A percentile compares a stretch with the other conserved stretches of the same genome.
Conservation (phyloP, 2,113 vertebrate species). For the Salvelinus fontinalis region DNA sequence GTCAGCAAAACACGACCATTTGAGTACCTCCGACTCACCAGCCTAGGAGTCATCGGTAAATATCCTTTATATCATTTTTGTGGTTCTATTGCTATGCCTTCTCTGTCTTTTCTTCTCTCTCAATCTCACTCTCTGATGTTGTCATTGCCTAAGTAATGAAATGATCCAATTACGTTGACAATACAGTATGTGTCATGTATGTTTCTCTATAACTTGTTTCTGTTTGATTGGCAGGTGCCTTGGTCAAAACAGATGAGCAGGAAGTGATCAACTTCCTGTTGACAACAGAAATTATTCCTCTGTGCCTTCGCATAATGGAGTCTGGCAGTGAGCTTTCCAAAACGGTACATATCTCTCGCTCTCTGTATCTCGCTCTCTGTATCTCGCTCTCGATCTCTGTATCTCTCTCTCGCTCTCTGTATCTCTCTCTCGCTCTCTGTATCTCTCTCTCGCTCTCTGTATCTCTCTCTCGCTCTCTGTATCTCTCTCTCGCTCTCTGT, state of each 20-base stretch:
- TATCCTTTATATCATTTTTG: background rate
- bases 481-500: too few species aligned
- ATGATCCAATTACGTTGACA: background rate
- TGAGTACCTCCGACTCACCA: constrained; percentile 95
- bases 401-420: too few species aligned
- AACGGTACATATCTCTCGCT: constrained; percentile 77
- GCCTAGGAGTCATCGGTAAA: constrained; percentile 94
- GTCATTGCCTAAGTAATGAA: background rate
- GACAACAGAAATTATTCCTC: constrained; percentile 97
- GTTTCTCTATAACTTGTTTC: background rate
- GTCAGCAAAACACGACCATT: constrained; percentile 97
- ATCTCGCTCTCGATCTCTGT: too few species aligned
- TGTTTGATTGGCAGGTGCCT: constrained; percentile 78
- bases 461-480: too few species aligned
- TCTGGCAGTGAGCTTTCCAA: constrained; percentile 98
- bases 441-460: background rate
- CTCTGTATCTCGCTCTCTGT: background rate
- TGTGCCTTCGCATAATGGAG: constrained; percentile 98
- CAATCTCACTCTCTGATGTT: background rate
- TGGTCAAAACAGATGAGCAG: constrained; percentile 98
- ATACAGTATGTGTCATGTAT: background rate
- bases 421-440: too few species aligned
- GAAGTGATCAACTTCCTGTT: constrained; percentile 98
- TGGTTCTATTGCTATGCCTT: background rate
- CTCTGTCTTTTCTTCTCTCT: background rate